Base-by-base conservation (phyloP, 2,797 vertebrate species). In the Sarcoramphus papa region DNA sequence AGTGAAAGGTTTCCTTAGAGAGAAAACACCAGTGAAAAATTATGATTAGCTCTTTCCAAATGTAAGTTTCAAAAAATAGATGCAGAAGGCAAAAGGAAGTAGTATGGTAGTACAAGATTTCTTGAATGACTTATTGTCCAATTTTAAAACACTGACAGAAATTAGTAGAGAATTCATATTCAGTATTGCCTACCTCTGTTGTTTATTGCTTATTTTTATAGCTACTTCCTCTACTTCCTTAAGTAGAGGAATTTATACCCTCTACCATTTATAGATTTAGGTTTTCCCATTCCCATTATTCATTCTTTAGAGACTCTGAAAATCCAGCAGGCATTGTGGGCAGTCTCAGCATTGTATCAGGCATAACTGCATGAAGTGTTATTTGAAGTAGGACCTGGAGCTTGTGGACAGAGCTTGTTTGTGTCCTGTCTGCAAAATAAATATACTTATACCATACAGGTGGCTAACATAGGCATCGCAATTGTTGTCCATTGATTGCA, bases 181-280 rank as follows among this genome's bases (percentile, higher is more conserved):
- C 47, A 18, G 20, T 45, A 69, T 86, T 73, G 74, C 83, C 79
- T 37, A 27, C 75, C 14, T 91, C 40, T 78, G 51, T 51, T 93
- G 43, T 93, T 95, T 84, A 90, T 84, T 76, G 67, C 73, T 92
- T 87, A n/a, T 40, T 94, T 92, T 97, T 94, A 77, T 74, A 82
- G 90, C 76, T 93, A 33, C 41, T 92, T 90, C 74, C 77, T 89
- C 74, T 85, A 19, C 54, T 87, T 79, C 51, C 40, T 54, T 59
- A 81, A 93, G 24, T 56, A 75, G 73, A 86, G 41, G 51, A 76
- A 92, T 93, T 92, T 78, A 88, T 84, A 85, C 40, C 15, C 62
- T 90, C 88, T 63, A 73, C 50, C 40, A 63, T 65, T 88, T 93
- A 81, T 35, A 82, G 79, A 73, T 88, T 88, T 73, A 73, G 21